Base-by-base conservation (phyloP, 1,140 invertebrate genomes). In the Oreohelix idahoensis region DNA sequence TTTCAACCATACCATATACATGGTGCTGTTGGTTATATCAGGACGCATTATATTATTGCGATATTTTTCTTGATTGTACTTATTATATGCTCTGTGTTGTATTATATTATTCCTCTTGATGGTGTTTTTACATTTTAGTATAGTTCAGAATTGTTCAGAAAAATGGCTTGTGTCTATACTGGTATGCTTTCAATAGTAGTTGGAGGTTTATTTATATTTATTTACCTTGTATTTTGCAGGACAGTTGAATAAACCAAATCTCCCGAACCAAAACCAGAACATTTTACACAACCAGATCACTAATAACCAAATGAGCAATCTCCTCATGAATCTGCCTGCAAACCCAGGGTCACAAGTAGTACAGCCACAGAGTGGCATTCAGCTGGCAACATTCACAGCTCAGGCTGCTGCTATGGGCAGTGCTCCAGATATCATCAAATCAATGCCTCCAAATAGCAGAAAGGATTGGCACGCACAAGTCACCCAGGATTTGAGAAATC, bases 381-480 rank as follows among this genome's bases (percentile, higher is more conserved):
- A 84, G n/a, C 49, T 66, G 86, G 86, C 49, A 84, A 85, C 58
- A 80, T 84, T 45, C 81, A 87, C 76, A 45, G 87, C 63, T 83
- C 87, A 78, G 86, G 86, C 73, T 58, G 78, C 73, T 81, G 79
- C 74, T 20, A 71, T 84, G 63, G 79, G 38, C 17, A 75, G 66
- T 49, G 82, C 73, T 23, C 78, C 74, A 74, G 79, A 85, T 76
- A 77, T 86, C 76, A 84, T 84, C 51, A 71, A 75, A 78, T 84
- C 84, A 51, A 83, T 73, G 78, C 84, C 66, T 74, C 74, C 79
- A 32, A 73, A 83, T 63, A 85, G 74, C 45, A 35, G 78, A 23
- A 99, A 99, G 93, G 97, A 99, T 91, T 99, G 99, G 99, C 98
- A 99, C 92, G 96, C 97, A 90, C 96, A 96, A 86, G 98, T 99